phyloP scores from a whole-genome alignment of 2,113 vertebrate genomes.

The Monopterus albus region DNA sequence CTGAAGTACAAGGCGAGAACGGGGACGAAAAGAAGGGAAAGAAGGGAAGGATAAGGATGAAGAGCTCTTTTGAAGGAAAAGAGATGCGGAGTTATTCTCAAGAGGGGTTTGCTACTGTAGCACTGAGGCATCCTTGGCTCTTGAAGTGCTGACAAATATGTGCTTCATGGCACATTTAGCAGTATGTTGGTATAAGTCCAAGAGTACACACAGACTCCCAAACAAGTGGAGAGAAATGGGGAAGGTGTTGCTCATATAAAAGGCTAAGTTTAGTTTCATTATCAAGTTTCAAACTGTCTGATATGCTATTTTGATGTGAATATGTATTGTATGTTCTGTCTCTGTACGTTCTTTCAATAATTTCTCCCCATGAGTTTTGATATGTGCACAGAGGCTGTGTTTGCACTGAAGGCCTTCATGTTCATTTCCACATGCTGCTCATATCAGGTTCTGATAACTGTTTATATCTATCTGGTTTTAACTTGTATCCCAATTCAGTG shows the following conservation, averaged over 20 bases:
- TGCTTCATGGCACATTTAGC: conserved; percentile 39
- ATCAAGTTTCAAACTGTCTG: conserved; percentile 15
- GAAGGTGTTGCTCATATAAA: neutral
- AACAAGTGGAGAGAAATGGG: conserved; percentile 19
- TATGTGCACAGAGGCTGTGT: conserved; percentile 6
- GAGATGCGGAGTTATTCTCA: conserved; percentile 54
- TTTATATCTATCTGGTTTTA: conserved; percentile 26
- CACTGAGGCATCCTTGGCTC: conserved; percentile 40
- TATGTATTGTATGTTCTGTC: conserved; percentile 34
- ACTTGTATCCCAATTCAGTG: conserved; percentile 9
- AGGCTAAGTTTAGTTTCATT: conserved; percentile 2
- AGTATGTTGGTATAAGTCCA: conserved; percentile 26
- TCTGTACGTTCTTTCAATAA: neutral
- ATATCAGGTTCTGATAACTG: conserved; percentile 40
- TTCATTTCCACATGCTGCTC: conserved; percentile 16
- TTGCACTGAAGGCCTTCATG: conserved; percentile 15
- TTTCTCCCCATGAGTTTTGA: conserved; percentile 34
- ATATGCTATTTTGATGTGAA: conserved; percentile 21
- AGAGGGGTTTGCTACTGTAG: conserved; percentile 36
- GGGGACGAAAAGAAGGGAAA: neutral
- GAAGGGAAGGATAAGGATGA: conserved; percentile 30
- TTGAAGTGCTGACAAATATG: conserved; percentile 40
- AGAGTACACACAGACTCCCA: conserved; percentile 6
- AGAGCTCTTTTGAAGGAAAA: conserved; percentile 44
- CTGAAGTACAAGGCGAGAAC: conserved; percentile 7